These are phyloP conservation scores for Halcyon smyrnensis DNA, from an alignment of 2,797 vertebrate species.

Conservation along the genomic window DNA sequence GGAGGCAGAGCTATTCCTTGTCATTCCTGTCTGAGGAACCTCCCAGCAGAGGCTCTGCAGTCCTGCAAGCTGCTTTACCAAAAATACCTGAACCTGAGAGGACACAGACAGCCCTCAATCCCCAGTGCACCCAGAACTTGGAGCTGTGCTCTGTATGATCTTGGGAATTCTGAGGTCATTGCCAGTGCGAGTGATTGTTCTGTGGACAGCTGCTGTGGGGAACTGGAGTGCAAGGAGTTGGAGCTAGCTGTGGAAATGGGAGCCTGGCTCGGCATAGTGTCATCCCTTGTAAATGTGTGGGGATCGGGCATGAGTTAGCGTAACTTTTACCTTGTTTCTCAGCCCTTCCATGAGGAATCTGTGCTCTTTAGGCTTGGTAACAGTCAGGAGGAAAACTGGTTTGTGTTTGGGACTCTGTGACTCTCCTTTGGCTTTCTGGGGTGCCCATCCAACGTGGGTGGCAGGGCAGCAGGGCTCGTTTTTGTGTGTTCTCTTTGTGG, in stretches of 20 bases:
- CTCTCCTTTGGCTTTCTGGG: not conserved
- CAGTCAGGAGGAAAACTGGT: not conserved
- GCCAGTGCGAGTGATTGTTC: not conserved
- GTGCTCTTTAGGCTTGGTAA: not conserved
- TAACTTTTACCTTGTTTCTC: not conserved
- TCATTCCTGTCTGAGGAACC: not conserved
- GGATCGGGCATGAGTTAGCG: not conserved
- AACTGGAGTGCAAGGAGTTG: fast-evolving
- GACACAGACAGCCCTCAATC: not conserved
- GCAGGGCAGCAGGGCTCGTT: not conserved
- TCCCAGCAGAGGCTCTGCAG: not conserved
- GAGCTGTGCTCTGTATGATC: not conserved
- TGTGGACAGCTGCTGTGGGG: not conserved
- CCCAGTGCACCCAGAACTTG: not conserved
- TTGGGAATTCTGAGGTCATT: not conserved
- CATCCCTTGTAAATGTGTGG: fast-evolving
- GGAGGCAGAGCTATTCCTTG: not conserved
- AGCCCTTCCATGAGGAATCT: not conserved
- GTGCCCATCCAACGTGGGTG: fast-evolving
- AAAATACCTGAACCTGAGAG: not conserved
- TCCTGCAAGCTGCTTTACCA: not conserved
- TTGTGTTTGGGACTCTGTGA: not conserved
- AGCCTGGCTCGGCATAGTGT: fast-evolving
- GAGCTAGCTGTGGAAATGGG: not conserved
- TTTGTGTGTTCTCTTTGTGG: not conserved